Percentiles rank a stretch among this genome's conserved stretches.
phyloP scores from a whole-genome alignment of 2,797 vertebrate genomes.

The Sphaeramia orbicularis region DNA sequence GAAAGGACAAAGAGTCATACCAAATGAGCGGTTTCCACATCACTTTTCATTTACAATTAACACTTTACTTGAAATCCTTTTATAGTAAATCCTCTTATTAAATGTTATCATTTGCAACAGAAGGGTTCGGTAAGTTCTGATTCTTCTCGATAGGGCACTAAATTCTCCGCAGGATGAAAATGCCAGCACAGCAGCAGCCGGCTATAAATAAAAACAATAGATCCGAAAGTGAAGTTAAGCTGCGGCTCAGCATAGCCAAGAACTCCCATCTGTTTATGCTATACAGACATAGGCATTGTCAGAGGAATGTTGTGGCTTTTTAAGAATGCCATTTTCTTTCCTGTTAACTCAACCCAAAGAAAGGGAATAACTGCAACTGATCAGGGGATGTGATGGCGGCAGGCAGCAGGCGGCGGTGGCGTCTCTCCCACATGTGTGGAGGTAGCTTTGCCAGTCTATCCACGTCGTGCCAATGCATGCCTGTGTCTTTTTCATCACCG shows the following conservation, averaged over 20 bases:
- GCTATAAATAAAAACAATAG: slow-evolving; percentile 67
- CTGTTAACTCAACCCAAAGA: slow-evolving; percentile 64
- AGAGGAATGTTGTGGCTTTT: slow-evolving; percentile 81
- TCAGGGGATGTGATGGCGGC: slow-evolving; percentile 43
- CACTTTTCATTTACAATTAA: slow-evolving; percentile 21
- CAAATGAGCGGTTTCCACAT: slow-evolving; percentile 40
- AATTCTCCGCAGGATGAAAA: slow-evolving; percentile 41
- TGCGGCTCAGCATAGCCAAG: slow-evolving; percentile 49
- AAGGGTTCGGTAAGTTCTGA: slow-evolving; percentile 25
- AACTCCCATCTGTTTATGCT: slow-evolving; percentile 81
- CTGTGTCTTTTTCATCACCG: slow-evolving; percentile 38
- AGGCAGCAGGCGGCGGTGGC: slow-evolving; percentile 36
- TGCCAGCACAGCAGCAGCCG: slow-evolving; percentile 44
- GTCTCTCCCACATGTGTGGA: slow-evolving; percentile 26
- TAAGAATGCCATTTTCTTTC: slow-evolving; percentile 54
- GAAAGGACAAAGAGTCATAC: slow-evolving; percentile 23
- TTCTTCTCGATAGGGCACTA: slow-evolving; percentile 30
- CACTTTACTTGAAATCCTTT: slow-evolving; percentile 27
- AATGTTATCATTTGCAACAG: slow-evolving; percentile 55
- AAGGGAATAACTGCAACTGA: slow-evolving; percentile 69
- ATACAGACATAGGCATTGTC: slow-evolving; percentile 75
- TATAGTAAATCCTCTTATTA: slow-evolving; percentile 42
- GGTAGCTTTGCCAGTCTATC: slow-evolving; percentile 38
- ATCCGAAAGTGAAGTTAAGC: slow-evolving; percentile 49
- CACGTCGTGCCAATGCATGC: slow-evolving; percentile 35